phyloP scores from a whole-genome alignment of 1,140 invertebrate genomes.

The Homalodisca vitripennis region DNA sequence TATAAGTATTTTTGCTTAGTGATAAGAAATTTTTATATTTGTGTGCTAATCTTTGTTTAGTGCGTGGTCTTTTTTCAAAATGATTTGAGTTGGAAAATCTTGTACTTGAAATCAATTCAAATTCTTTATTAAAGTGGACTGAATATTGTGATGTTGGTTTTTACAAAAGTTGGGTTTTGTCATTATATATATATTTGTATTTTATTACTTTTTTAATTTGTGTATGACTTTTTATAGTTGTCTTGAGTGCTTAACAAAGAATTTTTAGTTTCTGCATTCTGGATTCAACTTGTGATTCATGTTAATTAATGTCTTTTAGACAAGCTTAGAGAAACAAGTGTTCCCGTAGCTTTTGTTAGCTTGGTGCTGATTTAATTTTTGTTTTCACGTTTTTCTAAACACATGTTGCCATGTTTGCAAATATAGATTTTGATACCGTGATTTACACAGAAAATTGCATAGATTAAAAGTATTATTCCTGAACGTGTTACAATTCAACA shows the following conservation, averaged over 20 bases:
- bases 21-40: not conserved
- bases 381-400: too few relatives aligned
- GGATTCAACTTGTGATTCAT: too few relatives aligned
- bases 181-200: too few relatives aligned
- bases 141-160: not conserved
- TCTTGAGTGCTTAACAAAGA: not conserved
- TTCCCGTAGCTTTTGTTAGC: too few relatives aligned
- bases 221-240: too few relatives aligned
- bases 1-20: slow-evolving; percentile 9
- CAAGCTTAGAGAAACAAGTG: too few relatives aligned
- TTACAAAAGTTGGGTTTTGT: not conserved
- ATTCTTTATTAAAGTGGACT: not conserved
- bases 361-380: too few relatives aligned
- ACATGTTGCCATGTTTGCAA: too few relatives aligned
- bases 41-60: not conserved
- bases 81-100: not conserved
- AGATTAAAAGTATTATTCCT: not conserved
- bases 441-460: too few relatives aligned
- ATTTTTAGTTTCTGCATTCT: not conserved
- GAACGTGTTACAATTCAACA: not conserved
- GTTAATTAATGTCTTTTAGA: too few relatives aligned
- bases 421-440: too few relatives aligned
- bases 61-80: not conserved
- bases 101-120: not conserved
- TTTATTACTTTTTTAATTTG: not conserved